Evolutionary conservation across 2,797 vertebrate genomes (phyloP).

Genomic region (Rachycentron canadum): DNA sequence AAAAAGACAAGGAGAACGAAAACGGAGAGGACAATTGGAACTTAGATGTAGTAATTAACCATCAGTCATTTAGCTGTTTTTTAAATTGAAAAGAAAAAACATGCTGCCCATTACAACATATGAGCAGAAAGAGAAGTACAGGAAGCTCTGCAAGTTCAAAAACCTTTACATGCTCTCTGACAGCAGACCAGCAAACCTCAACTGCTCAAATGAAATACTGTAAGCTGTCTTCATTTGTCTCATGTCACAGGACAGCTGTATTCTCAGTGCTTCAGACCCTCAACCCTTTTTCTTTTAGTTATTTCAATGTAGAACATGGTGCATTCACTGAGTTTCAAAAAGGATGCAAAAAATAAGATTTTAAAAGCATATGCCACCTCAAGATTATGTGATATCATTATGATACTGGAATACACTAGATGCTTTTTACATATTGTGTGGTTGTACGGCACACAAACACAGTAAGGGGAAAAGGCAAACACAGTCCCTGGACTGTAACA

Average conservation of each 20-base stretch:
- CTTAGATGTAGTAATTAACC: constrained; percentile 15
- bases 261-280: constrained; percentile 44
- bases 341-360: constrained; percentile 10
- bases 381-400: constrained; percentile 28
- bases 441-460: constrained; percentile 36
- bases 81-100: background rate
- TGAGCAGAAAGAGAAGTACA: background rate
- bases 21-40: background rate
- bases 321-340: constrained; percentile 23
- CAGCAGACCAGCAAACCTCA: constrained; percentile 18
- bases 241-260: constrained; percentile 57
- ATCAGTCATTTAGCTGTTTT: constrained; percentile 10
- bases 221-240: constrained; percentile 49
- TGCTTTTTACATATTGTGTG: constrained; percentile 43
- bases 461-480: constrained; percentile 72
- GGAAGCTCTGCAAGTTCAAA: constrained; percentile 25
- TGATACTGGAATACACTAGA: constrained; percentile 30
- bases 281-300: constrained; percentile 45
- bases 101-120: background rate
- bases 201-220: constrained; percentile 29
- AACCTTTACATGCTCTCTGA: constrained; percentile 6
- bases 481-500: constrained; percentile 72
- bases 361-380: constrained; percentile 39
- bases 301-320: constrained; percentile 25
- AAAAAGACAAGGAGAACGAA: background rate